phyloP scores from a whole-genome alignment of 2,888 invertebrate genomes.

The Tipula vernalis region DNA sequence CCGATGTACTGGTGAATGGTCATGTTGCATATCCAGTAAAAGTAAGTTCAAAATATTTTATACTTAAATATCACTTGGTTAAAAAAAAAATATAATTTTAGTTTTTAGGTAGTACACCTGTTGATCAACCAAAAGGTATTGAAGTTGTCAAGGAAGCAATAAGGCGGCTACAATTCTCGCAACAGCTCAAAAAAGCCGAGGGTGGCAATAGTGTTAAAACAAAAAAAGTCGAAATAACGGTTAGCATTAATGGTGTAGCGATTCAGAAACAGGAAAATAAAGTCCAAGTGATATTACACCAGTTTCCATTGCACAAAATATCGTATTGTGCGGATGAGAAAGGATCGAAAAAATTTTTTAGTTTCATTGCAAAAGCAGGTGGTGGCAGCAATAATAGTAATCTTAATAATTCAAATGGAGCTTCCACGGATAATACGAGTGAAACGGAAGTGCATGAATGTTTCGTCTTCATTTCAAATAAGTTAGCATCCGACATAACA shows the following conservation, averaged over 20 bases:
- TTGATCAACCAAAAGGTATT: slow-evolving; percentile 94
- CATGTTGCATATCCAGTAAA: slow-evolving; percentile 96
- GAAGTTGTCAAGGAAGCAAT: slow-evolving; percentile 97
- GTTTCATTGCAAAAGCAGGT: slow-evolving; percentile 34
- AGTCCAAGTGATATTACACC: slow-evolving; percentile 73
- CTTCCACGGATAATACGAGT: slow-evolving; percentile 31
- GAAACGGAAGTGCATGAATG: slow-evolving; percentile 70
- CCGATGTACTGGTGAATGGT: slow-evolving; percentile 85
- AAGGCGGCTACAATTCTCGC: slow-evolving; percentile 85
- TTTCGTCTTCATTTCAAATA: slow-evolving; percentile 95
- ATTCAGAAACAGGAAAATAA: slow-evolving; percentile 64
- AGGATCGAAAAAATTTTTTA: slow-evolving; percentile 84
- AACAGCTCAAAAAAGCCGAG: slow-evolving; percentile 82
- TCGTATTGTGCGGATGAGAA: slow-evolving; percentile 99
- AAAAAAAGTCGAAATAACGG: slow-evolving; percentile 87
- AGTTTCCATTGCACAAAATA: slow-evolving; percentile 93
- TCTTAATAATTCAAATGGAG: slow-evolving; percentile 24
- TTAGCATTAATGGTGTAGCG: slow-evolving; percentile 93
- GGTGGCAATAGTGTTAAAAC: slow-evolving; percentile 69
- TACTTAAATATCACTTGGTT: not conserved
- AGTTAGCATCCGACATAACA: slow-evolving; percentile 94
- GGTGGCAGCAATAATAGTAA: slow-evolving; percentile 15
- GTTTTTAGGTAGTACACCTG: slow-evolving; percentile 91
- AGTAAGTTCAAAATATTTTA: slow-evolving; percentile 40
- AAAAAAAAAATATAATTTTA: slow-evolving; percentile 31